These are phyloP conservation scores for Amphipyra berbera DNA, from an alignment of 2,888 invertebrate genomes.

Conservation along the genomic window DNA sequence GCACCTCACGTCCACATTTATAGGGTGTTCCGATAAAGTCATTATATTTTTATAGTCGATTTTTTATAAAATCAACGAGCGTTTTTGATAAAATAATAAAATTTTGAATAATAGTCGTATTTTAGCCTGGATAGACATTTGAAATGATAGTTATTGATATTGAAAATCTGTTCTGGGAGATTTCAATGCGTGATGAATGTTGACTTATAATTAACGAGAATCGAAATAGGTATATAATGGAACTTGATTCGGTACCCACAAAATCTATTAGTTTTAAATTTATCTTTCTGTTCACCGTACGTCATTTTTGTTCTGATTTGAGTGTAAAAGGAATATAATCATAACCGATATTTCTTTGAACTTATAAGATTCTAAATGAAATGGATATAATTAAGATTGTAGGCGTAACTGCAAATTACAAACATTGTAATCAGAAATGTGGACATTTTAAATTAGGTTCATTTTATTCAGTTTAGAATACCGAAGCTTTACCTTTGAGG, in stretches of 20 bases:
- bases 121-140: slow-evolving; percentile 14
- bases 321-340: slow-evolving; percentile 11
- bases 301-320: slow-evolving; percentile 13
- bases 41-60: slow-evolving; percentile 30
- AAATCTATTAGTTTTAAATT: slow-evolving; percentile 28
- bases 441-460: not conserved
- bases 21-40: slow-evolving; percentile 59
- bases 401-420: slow-evolving; percentile 3
- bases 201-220: slow-evolving; percentile 15
- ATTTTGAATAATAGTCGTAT: slow-evolving; percentile 7
- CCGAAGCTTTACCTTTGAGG: too few species aligned
- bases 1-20: slow-evolving; percentile 73
- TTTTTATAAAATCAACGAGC: slow-evolving; percentile 14
- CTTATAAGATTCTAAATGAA: not conserved
- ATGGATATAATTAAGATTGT: slow-evolving; percentile 1
- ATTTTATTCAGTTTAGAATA: too few species aligned
- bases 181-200: slow-evolving; percentile 20
- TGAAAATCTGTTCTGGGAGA: slow-evolving; percentile 10
- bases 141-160: slow-evolving; percentile 1
- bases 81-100: slow-evolving; percentile 26
- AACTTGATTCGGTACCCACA: not conserved
- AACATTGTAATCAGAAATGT: not conserved
- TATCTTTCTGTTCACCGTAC: slow-evolving; percentile 3
- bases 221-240: not conserved
- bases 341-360: slow-evolving; percentile 1